Percentiles rank a stretch among this genome's conserved stretches.
phyloP scores from a whole-genome alignment of 2,797 vertebrate species.

The Trematomus bernacchii region DNA sequence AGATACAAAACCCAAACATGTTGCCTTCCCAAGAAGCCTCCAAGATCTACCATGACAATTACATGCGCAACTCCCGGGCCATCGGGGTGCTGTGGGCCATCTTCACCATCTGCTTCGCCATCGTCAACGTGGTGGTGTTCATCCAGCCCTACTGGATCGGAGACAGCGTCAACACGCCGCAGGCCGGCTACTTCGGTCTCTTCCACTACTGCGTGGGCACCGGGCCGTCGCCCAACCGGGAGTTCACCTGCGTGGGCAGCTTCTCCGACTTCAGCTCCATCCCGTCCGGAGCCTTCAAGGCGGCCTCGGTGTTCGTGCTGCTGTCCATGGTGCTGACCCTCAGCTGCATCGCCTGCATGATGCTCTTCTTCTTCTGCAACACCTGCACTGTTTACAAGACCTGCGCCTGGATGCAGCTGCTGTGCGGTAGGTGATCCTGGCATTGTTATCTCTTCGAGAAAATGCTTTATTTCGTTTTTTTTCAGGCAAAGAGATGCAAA shows the following conservation, averaged over 20 bases:
- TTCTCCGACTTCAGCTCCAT: constrained; percentile 97
- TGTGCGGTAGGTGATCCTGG: constrained; percentile 89
- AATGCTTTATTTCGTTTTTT: neutral
- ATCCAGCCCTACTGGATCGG: constrained; percentile 99
- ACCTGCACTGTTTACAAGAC: constrained; percentile 98
- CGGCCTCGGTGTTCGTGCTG: constrained; percentile 95
- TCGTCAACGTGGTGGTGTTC: constrained; percentile 98
- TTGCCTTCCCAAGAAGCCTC: constrained; percentile 97
- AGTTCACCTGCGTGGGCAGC: constrained; percentile 93
- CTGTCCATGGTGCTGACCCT: constrained; percentile 98
- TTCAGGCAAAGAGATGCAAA: neutral
- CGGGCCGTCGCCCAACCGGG: constrained; percentile 89
- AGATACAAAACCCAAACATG: constrained; percentile 82
- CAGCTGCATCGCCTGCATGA: constrained; percentile 96
- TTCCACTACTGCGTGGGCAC: constrained; percentile 97
- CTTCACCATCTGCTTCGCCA: constrained; percentile 99
- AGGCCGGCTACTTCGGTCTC: constrained; percentile 96
- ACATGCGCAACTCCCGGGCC: constrained; percentile 95
- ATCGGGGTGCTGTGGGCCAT: constrained; percentile 97
- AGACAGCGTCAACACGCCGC: constrained; percentile 96
- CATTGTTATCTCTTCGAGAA: neutral
- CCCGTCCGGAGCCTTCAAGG: constrained; percentile 95
- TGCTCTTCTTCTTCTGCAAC: constrained; percentile 99
- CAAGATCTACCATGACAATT: constrained; percentile 96
- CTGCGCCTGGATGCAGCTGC: constrained; percentile 98